Conservation (phyloP, 2,888 invertebrate genomes). For the Netelia melanura region DNA sequence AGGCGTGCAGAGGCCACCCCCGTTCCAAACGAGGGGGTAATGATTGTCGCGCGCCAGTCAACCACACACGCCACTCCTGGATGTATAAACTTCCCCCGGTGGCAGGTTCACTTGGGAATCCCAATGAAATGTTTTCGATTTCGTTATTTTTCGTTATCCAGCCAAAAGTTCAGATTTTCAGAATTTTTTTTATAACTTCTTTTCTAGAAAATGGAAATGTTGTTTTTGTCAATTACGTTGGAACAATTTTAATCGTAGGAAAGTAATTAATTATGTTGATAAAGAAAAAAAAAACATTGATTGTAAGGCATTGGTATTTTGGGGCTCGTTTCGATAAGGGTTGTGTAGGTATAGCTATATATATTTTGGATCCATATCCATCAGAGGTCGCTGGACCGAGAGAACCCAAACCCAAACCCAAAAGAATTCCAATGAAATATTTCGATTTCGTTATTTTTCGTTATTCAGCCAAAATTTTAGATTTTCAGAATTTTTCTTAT, state of each 20-base stretch:
- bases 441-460: conserved; percentile 10
- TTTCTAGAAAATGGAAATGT: background rate
- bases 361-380: conserved; percentile 78
- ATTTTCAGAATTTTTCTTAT: background rate
- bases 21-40: conserved; percentile 69
- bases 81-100: conserved; percentile 15
- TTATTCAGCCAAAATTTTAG: background rate
- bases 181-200: background rate
- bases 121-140: conserved; percentile 16
- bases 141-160: conserved; percentile 2
- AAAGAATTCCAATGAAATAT: conserved; percentile 1
- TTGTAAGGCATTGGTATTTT: too few species aligned
- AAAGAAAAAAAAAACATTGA: too few species aligned
- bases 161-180: background rate
- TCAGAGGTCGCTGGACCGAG: conserved; percentile 75
- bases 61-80: conserved; percentile 30
- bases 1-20: conserved; percentile 17
- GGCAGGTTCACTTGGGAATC: conserved; percentile 51
- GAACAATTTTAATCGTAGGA: background rate
- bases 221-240: background rate
- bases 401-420: too few species aligned
- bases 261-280: background rate
- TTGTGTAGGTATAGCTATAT: background rate
- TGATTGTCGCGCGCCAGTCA: conserved; percentile 55
- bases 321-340: background rate